Evolutionary conservation across 2,113 vertebrate genomes (phyloP).

Genomic region (Amphiprion ocellaris): DNA sequence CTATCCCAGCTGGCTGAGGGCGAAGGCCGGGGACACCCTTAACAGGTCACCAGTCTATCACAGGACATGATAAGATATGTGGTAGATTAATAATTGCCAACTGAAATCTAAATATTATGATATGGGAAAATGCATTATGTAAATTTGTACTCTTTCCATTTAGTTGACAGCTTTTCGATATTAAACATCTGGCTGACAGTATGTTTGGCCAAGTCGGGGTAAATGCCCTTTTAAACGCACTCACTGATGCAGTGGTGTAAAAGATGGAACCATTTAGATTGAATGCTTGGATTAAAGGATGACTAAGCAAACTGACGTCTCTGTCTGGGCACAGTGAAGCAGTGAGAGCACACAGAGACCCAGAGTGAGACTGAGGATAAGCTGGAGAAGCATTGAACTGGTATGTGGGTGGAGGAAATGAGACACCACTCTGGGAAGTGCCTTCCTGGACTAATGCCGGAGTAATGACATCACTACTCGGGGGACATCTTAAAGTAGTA

Average conservation of each 20-base stretch:
- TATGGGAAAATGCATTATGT: not conserved
- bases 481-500: constrained; percentile 53
- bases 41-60: too few species aligned
- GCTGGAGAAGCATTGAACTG: constrained; percentile 41
- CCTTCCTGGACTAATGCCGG: constrained; percentile 67
- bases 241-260: not conserved
- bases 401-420: constrained; percentile 69
- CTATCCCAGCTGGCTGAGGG: too few species aligned
- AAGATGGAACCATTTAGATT: not conserved
- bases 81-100: too few species aligned
- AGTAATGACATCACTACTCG: constrained; percentile 73
- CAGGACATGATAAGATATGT: too few species aligned
- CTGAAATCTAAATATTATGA: not conserved
- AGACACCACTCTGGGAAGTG: constrained; percentile 66
- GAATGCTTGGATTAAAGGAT: constrained; percentile 32
- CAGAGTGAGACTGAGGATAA: constrained; percentile 22
- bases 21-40: too few species aligned
- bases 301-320: constrained; percentile 35
- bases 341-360: constrained; percentile 9
- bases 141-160: not conserved
- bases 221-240: not conserved
- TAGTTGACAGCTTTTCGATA: too few species aligned
- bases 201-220: not conserved
- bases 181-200: not conserved
- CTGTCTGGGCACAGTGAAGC: constrained; percentile 50